Conservation (phyloP, 2,797 vertebrate species). For the Myripristis murdjan region DNA sequence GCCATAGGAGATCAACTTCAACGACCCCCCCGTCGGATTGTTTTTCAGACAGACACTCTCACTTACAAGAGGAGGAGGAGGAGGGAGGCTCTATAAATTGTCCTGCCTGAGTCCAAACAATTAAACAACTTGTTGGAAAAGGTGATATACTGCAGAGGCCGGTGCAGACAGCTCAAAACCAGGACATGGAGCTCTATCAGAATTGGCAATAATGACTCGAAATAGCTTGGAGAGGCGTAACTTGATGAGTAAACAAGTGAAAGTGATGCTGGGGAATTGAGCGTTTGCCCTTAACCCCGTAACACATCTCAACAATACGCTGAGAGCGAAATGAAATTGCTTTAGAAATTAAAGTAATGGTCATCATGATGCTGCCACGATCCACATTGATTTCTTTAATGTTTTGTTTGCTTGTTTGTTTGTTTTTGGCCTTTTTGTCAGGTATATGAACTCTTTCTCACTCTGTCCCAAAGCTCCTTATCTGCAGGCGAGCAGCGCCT, state of each 20-base stretch:
- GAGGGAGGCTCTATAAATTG: constrained; percentile 76
- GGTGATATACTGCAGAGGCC: constrained; percentile 48
- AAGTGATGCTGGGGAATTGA: constrained; percentile 12
- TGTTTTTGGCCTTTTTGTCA: no score
- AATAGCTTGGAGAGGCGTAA: neutral
- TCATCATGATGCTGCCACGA: constrained; percentile 17
- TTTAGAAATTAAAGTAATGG: constrained; percentile 29
- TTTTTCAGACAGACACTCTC: constrained; percentile 93
- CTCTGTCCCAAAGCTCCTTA: constrained; percentile 73
- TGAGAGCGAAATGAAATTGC: constrained; percentile 1
- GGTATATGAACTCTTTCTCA: neutral
- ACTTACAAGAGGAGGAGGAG: constrained; percentile 79
- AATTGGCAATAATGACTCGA: neutral
- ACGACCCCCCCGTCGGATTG: constrained; percentile 82
- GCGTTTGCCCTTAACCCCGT: constrained; percentile 5
- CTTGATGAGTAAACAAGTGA: constrained; percentile 26
- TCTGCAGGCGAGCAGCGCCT: constrained; percentile 82
- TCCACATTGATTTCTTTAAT: constrained; percentile 29
- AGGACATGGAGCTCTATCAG: neutral
- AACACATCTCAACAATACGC: neutral
- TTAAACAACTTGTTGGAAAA: constrained; percentile 70
- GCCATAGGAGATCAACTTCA: constrained; percentile 92
- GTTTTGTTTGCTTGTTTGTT: constrained; percentile 21
- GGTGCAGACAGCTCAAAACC: constrained; percentile 19
- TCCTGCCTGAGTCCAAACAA: constrained; percentile 62